A percentile compares a stretch with the other conserved stretches of the same genome.
These are phyloP conservation scores for Strigops habroptila DNA, from an alignment of 2,113 vertebrate genomes.

Conservation along the genomic window DNA sequence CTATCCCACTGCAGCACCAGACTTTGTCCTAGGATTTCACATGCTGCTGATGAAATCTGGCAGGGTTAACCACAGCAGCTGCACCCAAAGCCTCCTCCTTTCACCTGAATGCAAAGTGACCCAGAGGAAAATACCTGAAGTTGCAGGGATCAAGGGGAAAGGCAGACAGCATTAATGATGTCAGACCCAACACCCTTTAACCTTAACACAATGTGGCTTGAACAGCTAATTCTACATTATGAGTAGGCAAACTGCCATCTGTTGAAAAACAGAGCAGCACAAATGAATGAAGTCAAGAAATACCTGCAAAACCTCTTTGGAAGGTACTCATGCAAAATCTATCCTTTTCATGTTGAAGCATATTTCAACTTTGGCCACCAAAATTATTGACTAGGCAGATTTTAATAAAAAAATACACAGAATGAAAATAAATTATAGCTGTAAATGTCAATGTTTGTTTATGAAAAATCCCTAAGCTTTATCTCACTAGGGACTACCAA, in stretches of 20 bases:
- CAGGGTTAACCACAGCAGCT: neutral
- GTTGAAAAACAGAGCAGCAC: neutral
- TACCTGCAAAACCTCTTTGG: neutral
- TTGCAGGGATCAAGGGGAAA: neutral
- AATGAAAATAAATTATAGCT: neutral
- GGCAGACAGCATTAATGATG: neutral
- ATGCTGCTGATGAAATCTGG: neutral
- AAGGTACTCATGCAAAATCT: neutral
- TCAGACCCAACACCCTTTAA: neutral
- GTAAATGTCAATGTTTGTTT: neutral
- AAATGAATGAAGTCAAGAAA: neutral
- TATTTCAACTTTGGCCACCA: neutral
- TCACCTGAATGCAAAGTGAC: neutral
- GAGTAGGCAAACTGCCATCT: neutral
- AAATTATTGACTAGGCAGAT: neutral
- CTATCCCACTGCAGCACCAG: neutral
- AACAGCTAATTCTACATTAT: neutral
- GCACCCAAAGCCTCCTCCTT: neutral
- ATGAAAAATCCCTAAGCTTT: neutral
- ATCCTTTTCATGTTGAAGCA: neutral
- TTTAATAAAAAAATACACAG: neutral
- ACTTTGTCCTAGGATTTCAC: neutral
- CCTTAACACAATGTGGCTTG: neutral
- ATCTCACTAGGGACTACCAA: neutral
- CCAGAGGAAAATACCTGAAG: neutral